Evolutionary conservation across 2,113 vertebrate species (phyloP), one percentile per base, ranked within the genome.

Genomic region (Cebidichthys violaceus): DNA sequence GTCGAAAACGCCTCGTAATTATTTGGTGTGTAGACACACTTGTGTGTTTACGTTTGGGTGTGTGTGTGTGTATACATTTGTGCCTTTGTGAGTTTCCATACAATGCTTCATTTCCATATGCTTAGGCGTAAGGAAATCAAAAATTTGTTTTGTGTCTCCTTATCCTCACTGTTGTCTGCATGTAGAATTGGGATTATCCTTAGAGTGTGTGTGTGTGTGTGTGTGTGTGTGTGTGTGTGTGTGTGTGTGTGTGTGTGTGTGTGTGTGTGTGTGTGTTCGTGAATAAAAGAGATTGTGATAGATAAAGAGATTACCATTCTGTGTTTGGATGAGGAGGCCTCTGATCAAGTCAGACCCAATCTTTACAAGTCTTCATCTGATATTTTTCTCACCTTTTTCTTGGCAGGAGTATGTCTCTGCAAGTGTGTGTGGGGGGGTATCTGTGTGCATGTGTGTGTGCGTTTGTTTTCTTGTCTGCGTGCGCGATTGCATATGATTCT

Each of bases 381-480:
- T 70, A 55, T 83, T 85, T 85, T 79, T 82, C 60, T 90, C 87
- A 86, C 85, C 74, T 87, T 82, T 90, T 86, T 54, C 54, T 74
- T 69, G 59, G 69, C 73, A 31, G 73, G 55, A 41, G 20, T 37
- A 43, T 41, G 55, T 83, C 22, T 66, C 22, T 70, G 20, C n/a
- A 59, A 35, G 47, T 77, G 27, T 79, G 39, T 74, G 33, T 65
- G 73, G 31, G 10, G 27, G 17, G 47, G 18, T 64, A 80, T 35
- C 43, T 52, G 60, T n/a, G 22, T 54, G 52, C 24, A 22, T 54
- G 11, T 31, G 50, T 9, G 43, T 55, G 67, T 43, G 17, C 8
- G 41, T 83, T 52, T 82, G 76, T 86, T 69, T 88, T 55, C 20
- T 43, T 73, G 75, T n/a, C 41, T 10, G 54, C 78, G 77, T 80